Conservation (phyloP, 1,140 invertebrate species). For the Rhynchophorus ferrugineus region DNA sequence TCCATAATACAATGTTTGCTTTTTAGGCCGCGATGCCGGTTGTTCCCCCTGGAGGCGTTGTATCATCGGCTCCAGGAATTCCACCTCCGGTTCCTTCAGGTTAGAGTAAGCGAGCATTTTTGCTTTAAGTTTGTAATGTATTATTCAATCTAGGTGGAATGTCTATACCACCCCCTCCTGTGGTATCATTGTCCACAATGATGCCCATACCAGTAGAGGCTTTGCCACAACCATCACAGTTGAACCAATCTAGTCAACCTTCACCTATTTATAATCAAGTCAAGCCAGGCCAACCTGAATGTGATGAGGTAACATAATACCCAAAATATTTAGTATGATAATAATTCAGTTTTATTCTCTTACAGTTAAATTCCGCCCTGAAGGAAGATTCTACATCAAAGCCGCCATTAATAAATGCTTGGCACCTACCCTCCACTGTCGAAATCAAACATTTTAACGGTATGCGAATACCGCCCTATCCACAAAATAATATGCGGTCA, state of each 20-base stretch:
- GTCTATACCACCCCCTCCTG: conserved; percentile 30
- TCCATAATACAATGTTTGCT: neutral
- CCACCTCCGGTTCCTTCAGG: conserved; percentile 34
- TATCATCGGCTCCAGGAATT: conserved; percentile 35
- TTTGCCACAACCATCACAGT: conserved; percentile 5
- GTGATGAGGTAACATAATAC: conserved; percentile 13
- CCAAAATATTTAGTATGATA: too few relatives aligned
- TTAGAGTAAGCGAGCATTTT: neutral
- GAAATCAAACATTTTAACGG: conserved; percentile 42
- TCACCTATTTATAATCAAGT: conserved; percentile 4
- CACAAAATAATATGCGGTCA: conserved; percentile 30
- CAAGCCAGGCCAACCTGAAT: conserved; percentile 1
- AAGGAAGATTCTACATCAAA: conserved; percentile 10
- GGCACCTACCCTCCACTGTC: conserved; percentile 5
- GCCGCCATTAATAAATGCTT: conserved; percentile 10
- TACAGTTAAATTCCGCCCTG: conserved; percentile 7
- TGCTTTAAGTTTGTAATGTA: too few relatives aligned
- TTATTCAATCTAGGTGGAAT: conserved; percentile 41
- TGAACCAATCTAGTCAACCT: conserved; percentile 12
- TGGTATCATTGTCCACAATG: neutral
- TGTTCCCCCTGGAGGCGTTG: neutral
- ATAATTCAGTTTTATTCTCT: neutral
- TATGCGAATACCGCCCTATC: conserved; percentile 23
- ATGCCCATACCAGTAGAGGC: conserved; percentile 14
- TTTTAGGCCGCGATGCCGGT: neutral